Evolutionary conservation across 2,797 vertebrate species (phyloP).

Genomic region (Leucoraja ocellata): DNA sequence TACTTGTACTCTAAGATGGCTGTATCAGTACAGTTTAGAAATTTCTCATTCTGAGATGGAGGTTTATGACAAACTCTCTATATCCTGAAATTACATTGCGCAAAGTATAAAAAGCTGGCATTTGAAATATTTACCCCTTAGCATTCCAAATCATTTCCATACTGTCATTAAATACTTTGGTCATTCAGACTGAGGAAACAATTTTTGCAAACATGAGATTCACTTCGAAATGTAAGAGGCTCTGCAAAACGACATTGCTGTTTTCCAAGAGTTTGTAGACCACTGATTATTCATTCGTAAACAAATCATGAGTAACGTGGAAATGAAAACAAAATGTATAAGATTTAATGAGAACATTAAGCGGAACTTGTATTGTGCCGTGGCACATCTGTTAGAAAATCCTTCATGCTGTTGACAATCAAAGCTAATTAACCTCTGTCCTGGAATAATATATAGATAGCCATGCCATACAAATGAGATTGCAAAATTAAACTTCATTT

Average conservation of each 20-base stretch:
- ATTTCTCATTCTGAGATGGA: conserved; percentile 8
- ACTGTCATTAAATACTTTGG: conserved; percentile 5
- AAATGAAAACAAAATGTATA: neutral
- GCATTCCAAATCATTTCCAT: neutral
- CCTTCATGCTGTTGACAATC: neutral
- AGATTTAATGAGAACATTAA: neutral
- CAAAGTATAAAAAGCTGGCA: neutral
- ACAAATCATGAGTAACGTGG: neutral
- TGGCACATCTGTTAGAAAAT: neutral
- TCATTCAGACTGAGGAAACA: neutral
- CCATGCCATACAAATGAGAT: conserved; percentile 47
- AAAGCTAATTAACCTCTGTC: neutral
- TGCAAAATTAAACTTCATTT: conserved; percentile 45
- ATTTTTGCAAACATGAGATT: neutral
- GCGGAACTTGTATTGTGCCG: neutral
- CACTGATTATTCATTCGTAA: neutral
- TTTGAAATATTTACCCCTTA: neutral
- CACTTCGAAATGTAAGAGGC: neutral
- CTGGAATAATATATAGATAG: conserved; percentile 45
- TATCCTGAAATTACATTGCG: neutral
- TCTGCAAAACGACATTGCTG: neutral
- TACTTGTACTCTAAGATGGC: conserved; percentile 5
- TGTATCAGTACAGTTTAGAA: neutral
- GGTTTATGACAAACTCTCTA: conserved; percentile 19
- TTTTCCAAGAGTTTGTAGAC: neutral